These are phyloP conservation scores for Strongylocentrotus purpuratus DNA, from an alignment of 35 echinoderm and acorn worm genomes.

Conservation along the genomic window DNA sequence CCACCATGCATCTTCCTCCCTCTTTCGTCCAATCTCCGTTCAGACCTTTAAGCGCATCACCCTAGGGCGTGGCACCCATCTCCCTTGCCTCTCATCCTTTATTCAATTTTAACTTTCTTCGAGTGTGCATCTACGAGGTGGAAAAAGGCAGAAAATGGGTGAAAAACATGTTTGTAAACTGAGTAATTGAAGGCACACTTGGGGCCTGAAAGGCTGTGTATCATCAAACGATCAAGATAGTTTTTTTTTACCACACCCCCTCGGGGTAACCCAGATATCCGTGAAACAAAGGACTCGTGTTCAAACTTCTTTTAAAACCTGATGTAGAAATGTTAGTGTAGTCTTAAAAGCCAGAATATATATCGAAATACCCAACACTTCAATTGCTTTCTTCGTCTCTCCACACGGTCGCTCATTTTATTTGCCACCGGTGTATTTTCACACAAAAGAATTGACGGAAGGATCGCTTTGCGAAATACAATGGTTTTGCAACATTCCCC, in stretches of 20 bases:
- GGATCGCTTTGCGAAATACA: too few species aligned
- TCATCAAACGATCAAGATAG: not conserved
- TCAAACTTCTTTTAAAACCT: not conserved
- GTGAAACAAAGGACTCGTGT: not conserved
- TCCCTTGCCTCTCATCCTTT: not conserved
- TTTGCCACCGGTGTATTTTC: not conserved
- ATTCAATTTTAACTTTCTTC: constrained; percentile 1
- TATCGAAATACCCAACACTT: not conserved
- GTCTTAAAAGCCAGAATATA: not conserved
- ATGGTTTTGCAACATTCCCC: too few species aligned
- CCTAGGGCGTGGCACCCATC: not conserved
- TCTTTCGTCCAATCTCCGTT: not conserved
- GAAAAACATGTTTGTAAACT: constrained; percentile 38
- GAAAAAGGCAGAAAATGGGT: not conserved
- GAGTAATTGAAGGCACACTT: not conserved
- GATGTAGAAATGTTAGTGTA: not conserved
- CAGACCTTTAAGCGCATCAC: not conserved
- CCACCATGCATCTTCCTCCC: not conserved
- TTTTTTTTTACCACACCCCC: not conserved
- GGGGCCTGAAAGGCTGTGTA: not conserved
- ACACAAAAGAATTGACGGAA: too few species aligned
- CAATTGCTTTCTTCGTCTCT: not conserved
- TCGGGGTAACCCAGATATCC: constrained; percentile 24
- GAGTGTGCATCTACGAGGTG: not conserved
- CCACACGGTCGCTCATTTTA: not conserved